A percentile compares a stretch with the other conserved stretches of the same genome.
Conservation (phyloP, 2,888 invertebrate genomes). For the Malacosoma neustria region DNA sequence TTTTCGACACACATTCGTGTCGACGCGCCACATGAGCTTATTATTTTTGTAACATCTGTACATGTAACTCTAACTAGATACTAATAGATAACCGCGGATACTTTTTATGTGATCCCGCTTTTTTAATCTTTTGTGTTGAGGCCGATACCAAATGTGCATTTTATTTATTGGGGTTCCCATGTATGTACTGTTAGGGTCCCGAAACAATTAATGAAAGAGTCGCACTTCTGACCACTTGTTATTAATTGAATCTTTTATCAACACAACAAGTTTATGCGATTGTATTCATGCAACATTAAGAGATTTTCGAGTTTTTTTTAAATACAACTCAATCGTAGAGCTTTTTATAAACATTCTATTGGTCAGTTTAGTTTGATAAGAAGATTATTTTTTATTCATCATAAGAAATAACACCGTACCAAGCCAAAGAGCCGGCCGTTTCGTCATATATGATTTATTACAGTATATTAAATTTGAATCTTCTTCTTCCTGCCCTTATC, state of each 20-base stretch:
- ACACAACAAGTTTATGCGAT: conserved; percentile 36
- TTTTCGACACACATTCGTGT: conserved; percentile 33
- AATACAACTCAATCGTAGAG: too few species aligned
- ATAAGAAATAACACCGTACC: too few species aligned
- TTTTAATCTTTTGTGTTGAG: conserved; percentile 63
- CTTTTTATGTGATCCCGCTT: conserved; percentile 61
- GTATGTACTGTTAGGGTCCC: conserved; percentile 28
- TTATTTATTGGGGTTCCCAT: conserved; percentile 56
- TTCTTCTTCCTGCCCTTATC: too few species aligned
- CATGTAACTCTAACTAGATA: conserved; percentile 67
- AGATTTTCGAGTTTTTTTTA: too few species aligned
- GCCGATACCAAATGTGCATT: conserved; percentile 61
- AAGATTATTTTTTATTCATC: too few species aligned
- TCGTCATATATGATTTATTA: too few species aligned
- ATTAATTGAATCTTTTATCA: conserved; percentile 54
- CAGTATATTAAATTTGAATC: too few species aligned
- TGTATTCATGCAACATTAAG: too few species aligned
- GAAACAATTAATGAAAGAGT: conserved; percentile 51
- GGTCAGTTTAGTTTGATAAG: too few species aligned
- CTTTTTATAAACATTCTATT: too few species aligned
- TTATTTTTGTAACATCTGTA: conserved; percentile 68
- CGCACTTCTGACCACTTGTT: conserved; percentile 66
- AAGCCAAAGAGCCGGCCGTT: too few species aligned
- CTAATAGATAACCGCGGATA: conserved; percentile 73
- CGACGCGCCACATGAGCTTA: conserved; percentile 40